Evolutionary conservation across 2,113 vertebrate genomes (phyloP), one percentile per base, ranked within the genome.

Genomic region (Heterochromis multidens): DNA sequence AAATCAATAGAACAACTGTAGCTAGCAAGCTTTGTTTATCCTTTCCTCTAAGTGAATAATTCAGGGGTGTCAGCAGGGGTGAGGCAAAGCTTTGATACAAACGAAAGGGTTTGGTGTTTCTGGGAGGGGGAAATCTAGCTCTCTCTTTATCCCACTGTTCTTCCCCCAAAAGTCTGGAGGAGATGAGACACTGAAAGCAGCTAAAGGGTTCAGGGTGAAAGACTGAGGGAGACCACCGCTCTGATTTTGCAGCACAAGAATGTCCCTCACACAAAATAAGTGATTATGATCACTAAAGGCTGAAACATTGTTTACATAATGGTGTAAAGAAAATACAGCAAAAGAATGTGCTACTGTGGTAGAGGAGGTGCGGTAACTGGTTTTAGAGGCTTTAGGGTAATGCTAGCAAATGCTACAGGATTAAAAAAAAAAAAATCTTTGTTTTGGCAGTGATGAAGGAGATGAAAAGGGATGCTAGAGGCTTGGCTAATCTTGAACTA

Each of bases 1-100:
- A 94, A 92, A 94, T 94, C 94, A 83, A 94, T 94, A 90, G 61
- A 91, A 91, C 94, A 92, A 91, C 91, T 93, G 92, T 93, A 91
- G 91, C 87, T 80, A 67, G 89, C 87, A 17, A 88, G 90, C 88
- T 90, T 88, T 92, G 92, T 94, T 94, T 94, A 92, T 92, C 88
- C 92, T 92, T 90, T 86, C 67, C 81, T 92, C 86, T 93, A 87
- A 94, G 89, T 93, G 94, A 94, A 94, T 93, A 92, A 93, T 94
- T 92, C 88, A 93, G 80, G 87, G 91, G 76, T 90, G 89, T 88
- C 89, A 86, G 90, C 76, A 49, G 89, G 90, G 59, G 91, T 67
- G 86, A 89, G 79, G 89, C 85, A 14, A 84, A 79, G 89, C 92
- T 93, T 92, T 93, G 92, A 93, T 88, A 88, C 83, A 82, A 88